Percentiles rank a stretch among this genome's conserved stretches.
These are phyloP conservation scores for Drosophila pectinifera DNA, from an alignment of 1,140 invertebrate genomes.

Conservation along the genomic window DNA sequence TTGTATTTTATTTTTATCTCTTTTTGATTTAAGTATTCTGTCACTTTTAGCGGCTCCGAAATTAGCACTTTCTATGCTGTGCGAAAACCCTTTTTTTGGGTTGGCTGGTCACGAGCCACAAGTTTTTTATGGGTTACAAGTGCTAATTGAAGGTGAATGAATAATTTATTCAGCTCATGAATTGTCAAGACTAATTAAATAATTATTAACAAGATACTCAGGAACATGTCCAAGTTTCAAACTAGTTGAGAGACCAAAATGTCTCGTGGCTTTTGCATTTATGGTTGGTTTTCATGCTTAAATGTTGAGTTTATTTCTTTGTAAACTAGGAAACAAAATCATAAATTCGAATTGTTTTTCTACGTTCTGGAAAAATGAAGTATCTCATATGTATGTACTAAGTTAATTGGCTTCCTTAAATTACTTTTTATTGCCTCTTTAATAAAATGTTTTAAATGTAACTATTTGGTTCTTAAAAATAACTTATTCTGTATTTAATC, in stretches of 20 bases:
- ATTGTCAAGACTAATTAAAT: conserved; percentile 26
- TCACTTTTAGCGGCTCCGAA: conserved; percentile 5
- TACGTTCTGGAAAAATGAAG: no score
- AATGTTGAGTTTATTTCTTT: not conserved
- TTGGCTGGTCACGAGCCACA: conserved; percentile 34
- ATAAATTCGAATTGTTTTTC: no score
- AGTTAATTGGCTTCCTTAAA: no score
- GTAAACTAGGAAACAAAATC: no score
- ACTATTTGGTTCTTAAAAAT: not conserved
- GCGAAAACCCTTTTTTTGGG: conserved; percentile 11
- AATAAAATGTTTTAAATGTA: not conserved
- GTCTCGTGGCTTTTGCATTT: not conserved
- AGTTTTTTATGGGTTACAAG: conserved; percentile 39
- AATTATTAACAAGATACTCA: conserved; percentile 11
- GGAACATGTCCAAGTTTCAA: not conserved
- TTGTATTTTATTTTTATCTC: conserved; percentile 5
- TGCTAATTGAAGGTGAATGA: conserved; percentile 54
- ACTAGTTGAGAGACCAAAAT: not conserved
- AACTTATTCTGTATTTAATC: not conserved
- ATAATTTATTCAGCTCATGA: conserved; percentile 9
- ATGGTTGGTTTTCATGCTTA: not conserved
- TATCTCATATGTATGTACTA: no score
- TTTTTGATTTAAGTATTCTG: no score
- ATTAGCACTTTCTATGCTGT: conserved; percentile 38
- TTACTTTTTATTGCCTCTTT: no score